Base-by-base conservation (phyloP, 2,113 vertebrate genomes). In the Antennarius striatus region DNA sequence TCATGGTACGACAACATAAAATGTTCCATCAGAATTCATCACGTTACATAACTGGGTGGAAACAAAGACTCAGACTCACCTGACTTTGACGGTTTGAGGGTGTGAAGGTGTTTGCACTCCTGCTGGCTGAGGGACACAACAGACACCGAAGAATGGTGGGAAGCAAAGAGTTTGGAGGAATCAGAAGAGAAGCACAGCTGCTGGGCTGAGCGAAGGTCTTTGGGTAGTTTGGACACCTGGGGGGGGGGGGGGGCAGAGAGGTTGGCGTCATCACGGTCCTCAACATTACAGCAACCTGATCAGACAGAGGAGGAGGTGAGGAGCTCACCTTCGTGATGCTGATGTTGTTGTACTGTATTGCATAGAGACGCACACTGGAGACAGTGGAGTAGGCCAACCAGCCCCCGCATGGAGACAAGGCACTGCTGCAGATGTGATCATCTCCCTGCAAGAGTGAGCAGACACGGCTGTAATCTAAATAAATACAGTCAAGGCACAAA, bases 181-280 rank as follows among this genome's bases (percentile, higher is more conserved):
- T 98, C 93, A 0, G 92, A 62, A 2, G 96, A 95, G 89, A 97
- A 99, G 78, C 95, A 92, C 48, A 99, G 93, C 81, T 95, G 94
- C 68, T 92, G 91, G 47, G 92, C 94, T 0, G 90, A 93, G 16
- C 68, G 74, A 28, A 93, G 89, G 40, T 93, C 74, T 39, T 91
- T 94, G 22, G 95, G 94, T 29, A 93, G 82, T 76, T 91, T 94
- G 48, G 93, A 85, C 56, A 98, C 91, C 97, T 98, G 64, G 16
- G 57, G 51, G 43, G 57, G 0, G 47, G 8, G 60, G 70, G 70
- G 50, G 36, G 10, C 51, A 7, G n/a, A 11, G 15, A 2, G 0
- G 0, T 47, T 15, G 50, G 45, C 54, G 13, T 53, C 12, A 42
- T 40, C 36, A 14, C 12, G 22, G 32, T 22, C 32, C 16, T 56